A percentile compares a stretch with the other conserved stretches of the same genome.
phyloP scores from a whole-genome alignment of 2,888 invertebrate species.

The Microctonus hyperodae region DNA sequence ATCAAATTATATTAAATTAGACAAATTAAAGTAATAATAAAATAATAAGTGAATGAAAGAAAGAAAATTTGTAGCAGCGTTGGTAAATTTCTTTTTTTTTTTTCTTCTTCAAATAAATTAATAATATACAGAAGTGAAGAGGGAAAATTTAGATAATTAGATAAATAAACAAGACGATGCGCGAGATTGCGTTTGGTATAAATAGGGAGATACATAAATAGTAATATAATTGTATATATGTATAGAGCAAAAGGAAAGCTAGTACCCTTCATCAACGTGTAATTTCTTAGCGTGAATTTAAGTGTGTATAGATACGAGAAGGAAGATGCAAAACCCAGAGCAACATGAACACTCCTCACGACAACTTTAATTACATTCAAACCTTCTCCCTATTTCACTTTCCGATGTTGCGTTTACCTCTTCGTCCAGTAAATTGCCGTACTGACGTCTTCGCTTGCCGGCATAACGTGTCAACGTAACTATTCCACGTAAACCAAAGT shows the following conservation, averaged over 20 bases:
- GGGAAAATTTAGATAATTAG: background rate
- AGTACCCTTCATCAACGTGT: background rate
- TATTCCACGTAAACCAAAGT: slow-evolving; percentile 89
- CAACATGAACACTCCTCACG: slow-evolving; percentile 12
- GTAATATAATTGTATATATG: too few relatives aligned
- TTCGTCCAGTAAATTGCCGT: slow-evolving; percentile 75
- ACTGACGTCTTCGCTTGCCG: slow-evolving; percentile 78
- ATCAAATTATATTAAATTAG: background rate
- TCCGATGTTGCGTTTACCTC: slow-evolving; percentile 67
- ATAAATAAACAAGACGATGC: background rate
- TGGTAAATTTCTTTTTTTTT: too few relatives aligned
- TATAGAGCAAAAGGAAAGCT: background rate
- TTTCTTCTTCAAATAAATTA: too few relatives aligned
- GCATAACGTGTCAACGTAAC: slow-evolving; percentile 86
- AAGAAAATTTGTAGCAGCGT: background rate
- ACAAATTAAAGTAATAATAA: too few relatives aligned
- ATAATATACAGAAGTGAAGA: background rate
- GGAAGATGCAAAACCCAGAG: background rate
- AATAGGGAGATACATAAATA: background rate
- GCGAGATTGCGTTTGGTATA: background rate
- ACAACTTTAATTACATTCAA: slow-evolving; percentile 50
- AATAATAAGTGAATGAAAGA: background rate
- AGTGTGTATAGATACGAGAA: slow-evolving; percentile 1
- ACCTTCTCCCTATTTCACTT: background rate
- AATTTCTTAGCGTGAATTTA: background rate